Evolutionary conservation across 2,113 vertebrate species (phyloP), one percentile per base, ranked within the genome.

Genomic region (Noctilio leporinus): DNA sequence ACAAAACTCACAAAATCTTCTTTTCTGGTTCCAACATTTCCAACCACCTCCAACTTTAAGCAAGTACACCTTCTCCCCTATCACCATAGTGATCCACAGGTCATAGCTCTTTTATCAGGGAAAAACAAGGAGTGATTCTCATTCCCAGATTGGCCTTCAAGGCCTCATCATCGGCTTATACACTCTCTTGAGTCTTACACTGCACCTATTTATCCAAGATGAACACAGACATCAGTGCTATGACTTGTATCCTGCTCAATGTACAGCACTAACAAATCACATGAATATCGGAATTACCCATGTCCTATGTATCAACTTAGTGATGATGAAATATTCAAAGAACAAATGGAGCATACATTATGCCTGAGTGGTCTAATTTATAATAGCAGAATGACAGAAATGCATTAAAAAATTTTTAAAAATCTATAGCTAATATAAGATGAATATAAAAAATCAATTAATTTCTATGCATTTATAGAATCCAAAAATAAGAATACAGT

Each of bases 401-500:
- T 64, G 14, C 77, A 5, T 55, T 11, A 24, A 65, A 75, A 81
- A 75, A 26, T 10, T n/a, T 65, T 65, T n/a, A 26, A 59, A 82
- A 59, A 3, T 7, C 10, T 64, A 87, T 83, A 84, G n/a, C 26
- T 80, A 59, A 64, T 75, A 45, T 2, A 85, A 84, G 38, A 95
- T 53, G 80, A 73, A 76, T 28, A 93, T 33, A 45, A 5, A 95
- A 91, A 86, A 78, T 72, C 73, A 89, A 45, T 14, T 76, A 4
- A 57, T 49, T 57, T 89, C 53, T 83, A 95, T 43, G 6, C 28
- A 95, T 26, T 87, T 91, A 35, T 59, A 64, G 5, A 70, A 80
- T 38, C 33, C 57, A 91, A 85, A 97, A 88, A 59, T 24, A 93
- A 91, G 75, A 75, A 75, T 85, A 47, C 5, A 91, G 89, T 85